Base-by-base conservation (phyloP, 2,888 invertebrate species). In the Eupeodes latifasciatus region DNA sequence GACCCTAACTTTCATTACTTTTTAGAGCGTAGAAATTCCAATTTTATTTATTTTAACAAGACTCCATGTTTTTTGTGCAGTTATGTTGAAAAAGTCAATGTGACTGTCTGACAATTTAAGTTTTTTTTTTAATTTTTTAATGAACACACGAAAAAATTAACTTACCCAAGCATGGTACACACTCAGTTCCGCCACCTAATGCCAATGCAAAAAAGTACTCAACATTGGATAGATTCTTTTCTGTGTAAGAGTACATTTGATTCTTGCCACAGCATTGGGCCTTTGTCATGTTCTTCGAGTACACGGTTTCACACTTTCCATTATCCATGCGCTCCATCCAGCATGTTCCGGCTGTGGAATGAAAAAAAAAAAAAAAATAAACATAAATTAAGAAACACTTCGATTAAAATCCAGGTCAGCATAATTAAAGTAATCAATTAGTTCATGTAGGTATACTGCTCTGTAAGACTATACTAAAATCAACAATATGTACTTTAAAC, bases 271-370 rank as follows among this genome's bases (percentile, higher is more conserved):
- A 98, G 94, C 98, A 98, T 92, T 97, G 96, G 89, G 96, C 96
- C 92, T 95, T 95, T 89, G 96, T 95, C 91, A 96, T 96, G 92
- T 96, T 96, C 92, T 96, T 96, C 90, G 96, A 95, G 91, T 96
- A 95, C 91, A 97, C 95, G 91, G 97, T 97, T 91, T 96, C 96
- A 94, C 98, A 98, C 90, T 96, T 96, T 88, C 97, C 97, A 93
- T 96, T 96, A 92, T 96, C 96, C 93, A 96, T 96, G 95, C 96
- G 96, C 90, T 96, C 96, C 91, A 96, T 96, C 98, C 97, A 98
- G 94, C 98, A 98, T 93, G 96, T 97, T 92, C 98, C 98, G 94
- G 96, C 98, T 93, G 80, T 49, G 89, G 82, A 55, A 44, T 5
- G 12, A 89, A 81, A 89, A 79, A 81, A 55, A 59, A 61, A 89